Base-by-base conservation (phyloP, 2,797 vertebrate genomes). In the Tachyglossus aculeatus region DNA sequence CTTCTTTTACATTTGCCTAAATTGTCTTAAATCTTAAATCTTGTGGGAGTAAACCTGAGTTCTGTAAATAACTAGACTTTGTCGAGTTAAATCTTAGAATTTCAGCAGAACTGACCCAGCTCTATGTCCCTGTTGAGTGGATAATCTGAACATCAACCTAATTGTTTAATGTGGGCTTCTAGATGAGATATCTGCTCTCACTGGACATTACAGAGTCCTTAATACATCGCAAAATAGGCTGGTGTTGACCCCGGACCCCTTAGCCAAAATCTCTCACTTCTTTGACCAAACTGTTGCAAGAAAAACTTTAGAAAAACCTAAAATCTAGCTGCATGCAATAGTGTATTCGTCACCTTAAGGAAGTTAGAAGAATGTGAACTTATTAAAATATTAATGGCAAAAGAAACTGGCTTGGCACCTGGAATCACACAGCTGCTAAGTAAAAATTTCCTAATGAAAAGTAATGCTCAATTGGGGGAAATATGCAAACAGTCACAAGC, bases 281-380 rank as follows among this genome's bases (percentile, higher is more conserved):
- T 50, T 60, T 81, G 43, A 43, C 62, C 79, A 72, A 67, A 50
- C 11, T 15, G 43, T 57, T 80, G 67, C 77, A 61, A 19, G 31
- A 57, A 63, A 82, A 78, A 84, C 64, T 79, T 69, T 57, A 61
- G 45, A 27, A 29, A 25, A 48, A 48, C 24, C 9, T 8, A 24
- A 25, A 48, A 48, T 57, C 40, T 76, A 36, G 64, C 61, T 56
- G n/a, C 67, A 57, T 21, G n/a, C 24, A 56, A 33, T 4, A 60
- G 27, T 60, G 33, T 10, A 59, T 70, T 65, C 78, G 67, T 86
- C 70, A 79, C 56, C 37, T 40, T 60, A 54, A 7, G 74, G 51
- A 77, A 79, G 74, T 73, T 65, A 79, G 61, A 79, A 71, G 82
- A 67, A 52, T 16, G 71, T 48, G 61, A 72, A 45, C 21, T 60